Percentiles rank a stretch among this genome's conserved stretches.
Evolutionary conservation across 2,113 vertebrate species (phyloP).

Genomic region (Pterophyllum scalare): DNA sequence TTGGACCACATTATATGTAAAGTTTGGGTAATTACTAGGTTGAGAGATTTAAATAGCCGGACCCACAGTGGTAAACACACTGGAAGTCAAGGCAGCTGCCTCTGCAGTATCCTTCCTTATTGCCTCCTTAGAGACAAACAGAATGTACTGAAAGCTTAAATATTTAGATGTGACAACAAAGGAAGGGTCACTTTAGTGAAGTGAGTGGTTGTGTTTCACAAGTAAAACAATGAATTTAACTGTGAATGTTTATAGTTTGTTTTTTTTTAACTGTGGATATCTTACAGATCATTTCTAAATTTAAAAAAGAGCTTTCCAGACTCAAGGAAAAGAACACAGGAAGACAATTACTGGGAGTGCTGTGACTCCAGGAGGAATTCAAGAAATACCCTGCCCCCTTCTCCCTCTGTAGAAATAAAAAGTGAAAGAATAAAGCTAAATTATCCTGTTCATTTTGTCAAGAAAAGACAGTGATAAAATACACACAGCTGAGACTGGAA

Average conservation of each 20-base stretch:
- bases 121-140: conserved; percentile 50
- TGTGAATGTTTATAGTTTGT: background rate
- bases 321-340: background rate
- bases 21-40: conserved; percentile 76
- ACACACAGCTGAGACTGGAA: background rate
- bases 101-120: conserved; percentile 37
- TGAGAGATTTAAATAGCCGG: conserved; percentile 76
- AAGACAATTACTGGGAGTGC: background rate
- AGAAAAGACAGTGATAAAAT: too few species aligned
- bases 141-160: conserved; percentile 41
- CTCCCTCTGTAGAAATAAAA: background rate
- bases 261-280: background rate
- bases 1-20: conserved; percentile 77
- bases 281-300: background rate
- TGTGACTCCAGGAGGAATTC: background rate
- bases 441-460: background rate
- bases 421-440: background rate
- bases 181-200: conserved; percentile 1
- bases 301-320: background rate
- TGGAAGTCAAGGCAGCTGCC: conserved; percentile 56
- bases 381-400: background rate
- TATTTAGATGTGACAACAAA: conserved; percentile 34
- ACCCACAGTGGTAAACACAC: conserved; percentile 73
- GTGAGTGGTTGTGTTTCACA: background rate
- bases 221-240: background rate